These are phyloP conservation scores for Anhinga anhinga DNA, from an alignment of 2,113 vertebrate species.

Conservation along the genomic window DNA sequence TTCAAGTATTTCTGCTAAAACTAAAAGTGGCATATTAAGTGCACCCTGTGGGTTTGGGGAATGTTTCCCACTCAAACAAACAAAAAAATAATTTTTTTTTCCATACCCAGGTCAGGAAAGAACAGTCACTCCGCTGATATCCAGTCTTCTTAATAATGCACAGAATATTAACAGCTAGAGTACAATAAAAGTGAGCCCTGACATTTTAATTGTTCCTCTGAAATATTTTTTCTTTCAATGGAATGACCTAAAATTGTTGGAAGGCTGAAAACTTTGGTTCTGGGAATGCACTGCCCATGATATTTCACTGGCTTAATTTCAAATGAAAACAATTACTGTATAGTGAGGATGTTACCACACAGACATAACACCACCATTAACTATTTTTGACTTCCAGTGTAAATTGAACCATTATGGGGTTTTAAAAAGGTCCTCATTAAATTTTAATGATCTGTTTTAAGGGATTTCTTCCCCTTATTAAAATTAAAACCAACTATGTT, in stretches of 20 bases:
- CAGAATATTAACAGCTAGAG: slow-evolving; percentile 14
- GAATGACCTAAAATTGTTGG: neutral
- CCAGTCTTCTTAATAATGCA: slow-evolving; percentile 17
- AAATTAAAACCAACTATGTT: slow-evolving; percentile 32
- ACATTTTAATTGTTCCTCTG: slow-evolving; percentile 31
- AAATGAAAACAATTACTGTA: slow-evolving; percentile 45
- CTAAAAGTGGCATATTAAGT: slow-evolving; percentile 68
- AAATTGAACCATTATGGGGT: slow-evolving; percentile 56
- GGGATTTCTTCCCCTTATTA: slow-evolving; percentile 22
- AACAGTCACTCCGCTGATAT: slow-evolving; percentile 48
- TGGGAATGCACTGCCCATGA: neutral
- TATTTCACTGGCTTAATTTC: neutral
- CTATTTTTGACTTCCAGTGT: slow-evolving; percentile 54
- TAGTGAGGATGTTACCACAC: slow-evolving; percentile 49
- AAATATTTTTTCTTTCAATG: neutral
- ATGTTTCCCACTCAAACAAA: slow-evolving; percentile 60
- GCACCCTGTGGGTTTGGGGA: slow-evolving; percentile 64
- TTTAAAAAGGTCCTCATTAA: slow-evolving; percentile 63
- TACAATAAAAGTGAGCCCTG: neutral
- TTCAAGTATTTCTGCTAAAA: slow-evolving; percentile 62
- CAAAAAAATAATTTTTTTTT: neutral
- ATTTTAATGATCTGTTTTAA: slow-evolving; percentile 65
- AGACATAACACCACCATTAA: slow-evolving; percentile 14
- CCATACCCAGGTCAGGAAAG: slow-evolving; percentile 20
- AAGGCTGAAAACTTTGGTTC: neutral